phyloP scores from a whole-genome alignment of 2,888 invertebrate genomes.

The Acrobasis consociella region DNA sequence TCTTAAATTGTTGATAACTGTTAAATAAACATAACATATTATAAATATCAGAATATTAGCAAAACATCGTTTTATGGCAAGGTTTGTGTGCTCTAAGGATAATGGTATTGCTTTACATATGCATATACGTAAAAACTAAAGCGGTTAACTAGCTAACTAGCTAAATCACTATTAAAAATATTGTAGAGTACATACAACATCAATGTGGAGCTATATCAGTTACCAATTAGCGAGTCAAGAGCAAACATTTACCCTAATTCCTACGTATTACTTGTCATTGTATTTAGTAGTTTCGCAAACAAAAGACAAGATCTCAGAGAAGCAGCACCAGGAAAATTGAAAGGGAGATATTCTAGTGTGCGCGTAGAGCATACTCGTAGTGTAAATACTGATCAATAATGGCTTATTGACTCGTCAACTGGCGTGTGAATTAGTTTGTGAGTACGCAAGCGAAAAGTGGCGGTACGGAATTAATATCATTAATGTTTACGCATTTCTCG shows the following conservation, averaged over 20 bases:
- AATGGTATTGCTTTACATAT: neutral
- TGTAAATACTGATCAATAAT: neutral
- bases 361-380: no score
- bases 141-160: no score
- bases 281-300: no score
- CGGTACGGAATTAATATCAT: conserved; percentile 40
- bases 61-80: neutral
- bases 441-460: conserved; percentile 51
- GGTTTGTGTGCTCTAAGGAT: neutral
- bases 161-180: neutral
- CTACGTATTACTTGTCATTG: neutral
- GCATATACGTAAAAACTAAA: neutral
- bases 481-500: conserved; percentile 76
- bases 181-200: neutral
- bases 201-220: neutral
- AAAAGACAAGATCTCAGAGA: no score
- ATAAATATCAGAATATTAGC: neutral
- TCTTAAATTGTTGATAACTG: no score
- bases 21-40: neutral
- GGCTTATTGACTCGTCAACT: conserved; percentile 1
- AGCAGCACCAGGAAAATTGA: no score
- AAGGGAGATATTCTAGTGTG: no score
- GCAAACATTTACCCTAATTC: neutral
- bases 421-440: conserved; percentile 30
- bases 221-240: neutral